Conservation (phyloP, 2,888 invertebrate species). For the Mayetiola destructor region DNA sequence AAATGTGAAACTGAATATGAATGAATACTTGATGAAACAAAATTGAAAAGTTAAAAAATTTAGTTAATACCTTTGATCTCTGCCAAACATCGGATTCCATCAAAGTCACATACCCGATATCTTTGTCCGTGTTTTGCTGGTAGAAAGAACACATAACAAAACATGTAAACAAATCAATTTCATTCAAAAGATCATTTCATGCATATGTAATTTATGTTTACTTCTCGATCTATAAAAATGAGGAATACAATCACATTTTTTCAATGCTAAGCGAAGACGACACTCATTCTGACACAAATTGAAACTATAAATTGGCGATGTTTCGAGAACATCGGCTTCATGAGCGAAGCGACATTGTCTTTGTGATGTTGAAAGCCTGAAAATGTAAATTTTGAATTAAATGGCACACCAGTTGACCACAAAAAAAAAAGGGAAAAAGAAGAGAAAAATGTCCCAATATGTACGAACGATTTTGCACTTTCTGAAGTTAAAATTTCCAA, state of each 20-base stretch:
- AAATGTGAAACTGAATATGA: conserved; percentile 6
- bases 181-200: background rate
- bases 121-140: conserved; percentile 29
- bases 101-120: conserved; percentile 41
- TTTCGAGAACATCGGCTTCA: conserved; percentile 47
- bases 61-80: conserved; percentile 40
- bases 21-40: background rate
- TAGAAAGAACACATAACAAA: background rate
- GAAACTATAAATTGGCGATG: conserved; percentile 54
- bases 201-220: conserved; percentile 26
- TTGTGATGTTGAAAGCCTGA: conserved; percentile 36
- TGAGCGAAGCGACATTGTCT: conserved; percentile 52
- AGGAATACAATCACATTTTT: conserved; percentile 54
- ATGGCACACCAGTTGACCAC: background rate
- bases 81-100: conserved; percentile 47
- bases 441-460: background rate
- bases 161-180: conserved; percentile 4
- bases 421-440: background rate
- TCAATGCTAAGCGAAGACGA: conserved; percentile 44
- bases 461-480: conserved; percentile 39
- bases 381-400: background rate
- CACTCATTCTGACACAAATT: conserved; percentile 59
- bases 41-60: background rate
- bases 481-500: conserved; percentile 43
- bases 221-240: conserved; percentile 55